Conservation (phyloP, 2,888 invertebrate species). For the Epinotia bilunana region DNA sequence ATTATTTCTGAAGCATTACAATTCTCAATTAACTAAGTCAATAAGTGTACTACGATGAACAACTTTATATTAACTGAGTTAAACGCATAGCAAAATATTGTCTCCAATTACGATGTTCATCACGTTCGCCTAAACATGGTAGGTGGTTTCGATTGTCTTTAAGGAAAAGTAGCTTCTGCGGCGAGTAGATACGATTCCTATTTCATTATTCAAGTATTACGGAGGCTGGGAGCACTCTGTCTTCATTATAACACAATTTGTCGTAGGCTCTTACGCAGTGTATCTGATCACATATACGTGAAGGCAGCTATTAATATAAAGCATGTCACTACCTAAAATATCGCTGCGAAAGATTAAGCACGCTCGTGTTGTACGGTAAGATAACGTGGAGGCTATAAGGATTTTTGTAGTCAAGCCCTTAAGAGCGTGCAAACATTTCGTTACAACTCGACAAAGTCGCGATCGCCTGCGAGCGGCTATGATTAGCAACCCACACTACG, state of each 20-base stretch:
- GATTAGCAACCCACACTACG: too few relatives aligned
- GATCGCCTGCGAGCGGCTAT: too few relatives aligned
- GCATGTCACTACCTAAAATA: slow-evolving; percentile 44
- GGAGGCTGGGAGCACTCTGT: slow-evolving; percentile 48
- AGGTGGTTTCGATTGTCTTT: slow-evolving; percentile 5
- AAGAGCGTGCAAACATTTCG: too few relatives aligned
- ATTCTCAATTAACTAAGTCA: too few relatives aligned
- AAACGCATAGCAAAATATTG: slow-evolving; percentile 23
- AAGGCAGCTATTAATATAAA: slow-evolving; percentile 41
- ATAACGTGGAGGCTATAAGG: not conserved
- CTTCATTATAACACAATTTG: slow-evolving; percentile 55
- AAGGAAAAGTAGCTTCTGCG: slow-evolving; percentile 10
- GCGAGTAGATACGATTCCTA: slow-evolving; percentile 26
- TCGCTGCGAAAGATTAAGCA: slow-evolving; percentile 45
- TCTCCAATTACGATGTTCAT: slow-evolving; percentile 36
- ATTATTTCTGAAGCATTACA: not conserved
- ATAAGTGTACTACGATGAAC: not conserved
- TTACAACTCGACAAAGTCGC: too few relatives aligned
- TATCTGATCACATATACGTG: slow-evolving; percentile 42
- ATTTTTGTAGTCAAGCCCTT: not conserved
- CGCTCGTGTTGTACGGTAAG: slow-evolving; percentile 24
- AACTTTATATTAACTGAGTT: slow-evolving; percentile 8
- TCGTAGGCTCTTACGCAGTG: slow-evolving; percentile 45
- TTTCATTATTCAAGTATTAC: slow-evolving; percentile 41
- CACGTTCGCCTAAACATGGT: slow-evolving; percentile 26